Conservation (phyloP, 2,888 invertebrate genomes). For the Rhingia campestris region DNA sequence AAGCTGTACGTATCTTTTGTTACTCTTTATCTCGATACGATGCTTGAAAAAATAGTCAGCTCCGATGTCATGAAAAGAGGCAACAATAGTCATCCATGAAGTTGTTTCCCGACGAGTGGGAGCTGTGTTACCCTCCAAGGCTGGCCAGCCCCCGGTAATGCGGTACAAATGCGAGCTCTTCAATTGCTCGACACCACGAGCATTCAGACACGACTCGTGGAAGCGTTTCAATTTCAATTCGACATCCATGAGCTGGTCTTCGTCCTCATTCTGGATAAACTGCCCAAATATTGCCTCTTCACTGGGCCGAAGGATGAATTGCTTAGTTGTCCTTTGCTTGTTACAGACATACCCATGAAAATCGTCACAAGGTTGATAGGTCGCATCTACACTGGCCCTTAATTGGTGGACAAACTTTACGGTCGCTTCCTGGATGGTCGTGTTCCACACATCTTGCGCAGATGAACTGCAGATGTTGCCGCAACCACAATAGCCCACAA, state of each 20-base stretch:
- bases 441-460: slow-evolving; percentile 52
- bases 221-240: slow-evolving; percentile 80
- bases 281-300: slow-evolving; percentile 78
- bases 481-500: slow-evolving; percentile 40
- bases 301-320: slow-evolving; percentile 75
- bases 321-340: slow-evolving; percentile 75
- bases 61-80: slow-evolving; percentile 80
- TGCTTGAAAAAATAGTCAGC: slow-evolving; percentile 79
- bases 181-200: slow-evolving; percentile 77
- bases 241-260: slow-evolving; percentile 78
- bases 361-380: slow-evolving; percentile 78
- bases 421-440: slow-evolving; percentile 77
- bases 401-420: slow-evolving; percentile 78
- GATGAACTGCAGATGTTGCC: slow-evolving; percentile 9
- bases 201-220: slow-evolving; percentile 78
- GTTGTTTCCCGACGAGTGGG: slow-evolving; percentile 74
- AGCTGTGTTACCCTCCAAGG: slow-evolving; percentile 75
- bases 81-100: slow-evolving; percentile 78
- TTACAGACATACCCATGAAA: slow-evolving; percentile 80
- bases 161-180: slow-evolving; percentile 78
- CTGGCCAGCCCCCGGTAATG: slow-evolving; percentile 81
- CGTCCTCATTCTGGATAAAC: slow-evolving; percentile 76
- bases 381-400: slow-evolving; percentile 77
- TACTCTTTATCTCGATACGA: slow-evolving; percentile 79
- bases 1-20: slow-evolving; percentile 78